These are phyloP conservation scores for Acleris emargana DNA, from an alignment of 2,888 invertebrate species.

Conservation along the genomic window DNA sequence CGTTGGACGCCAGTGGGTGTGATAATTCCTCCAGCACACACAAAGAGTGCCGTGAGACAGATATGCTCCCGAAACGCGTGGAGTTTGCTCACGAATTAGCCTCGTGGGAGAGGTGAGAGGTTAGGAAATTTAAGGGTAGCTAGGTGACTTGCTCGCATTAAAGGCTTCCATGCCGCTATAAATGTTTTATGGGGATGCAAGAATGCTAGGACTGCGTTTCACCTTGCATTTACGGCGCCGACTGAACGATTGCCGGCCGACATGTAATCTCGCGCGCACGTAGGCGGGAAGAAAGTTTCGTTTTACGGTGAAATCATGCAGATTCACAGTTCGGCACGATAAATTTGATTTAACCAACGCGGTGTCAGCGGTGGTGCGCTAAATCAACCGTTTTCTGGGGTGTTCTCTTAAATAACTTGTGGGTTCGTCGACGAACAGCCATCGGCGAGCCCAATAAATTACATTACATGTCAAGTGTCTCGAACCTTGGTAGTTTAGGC, in stretches of 20 bases:
- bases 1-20: slow-evolving; percentile 75
- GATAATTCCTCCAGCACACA: slow-evolving; percentile 80
- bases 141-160: slow-evolving; percentile 44
- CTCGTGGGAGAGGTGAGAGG: slow-evolving; percentile 81
- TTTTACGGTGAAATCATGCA: slow-evolving; percentile 36
- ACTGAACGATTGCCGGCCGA: slow-evolving; percentile 12
- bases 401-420: too few relatives aligned
- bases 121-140: slow-evolving; percentile 49
- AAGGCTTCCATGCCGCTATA: slow-evolving; percentile 41
- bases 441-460: too few relatives aligned
- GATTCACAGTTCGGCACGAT: slow-evolving; percentile 29
- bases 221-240: slow-evolving; percentile 26
- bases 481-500: too few relatives aligned
- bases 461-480: too few relatives aligned
- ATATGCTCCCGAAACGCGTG: slow-evolving; percentile 71
- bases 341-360: slow-evolving; percentile 30
- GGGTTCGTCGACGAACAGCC: too few relatives aligned
- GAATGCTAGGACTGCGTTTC: slow-evolving; percentile 10
- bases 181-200: slow-evolving; percentile 25
- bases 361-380: background rate
- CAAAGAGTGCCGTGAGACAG: slow-evolving; percentile 78
- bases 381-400: slow-evolving; percentile 1
- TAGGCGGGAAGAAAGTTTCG: slow-evolving; percentile 38
- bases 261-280: slow-evolving; percentile 26
- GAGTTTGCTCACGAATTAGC: slow-evolving; percentile 71